Conservation (phyloP, 2,888 invertebrate species). For the Conchocele bisecta region DNA sequence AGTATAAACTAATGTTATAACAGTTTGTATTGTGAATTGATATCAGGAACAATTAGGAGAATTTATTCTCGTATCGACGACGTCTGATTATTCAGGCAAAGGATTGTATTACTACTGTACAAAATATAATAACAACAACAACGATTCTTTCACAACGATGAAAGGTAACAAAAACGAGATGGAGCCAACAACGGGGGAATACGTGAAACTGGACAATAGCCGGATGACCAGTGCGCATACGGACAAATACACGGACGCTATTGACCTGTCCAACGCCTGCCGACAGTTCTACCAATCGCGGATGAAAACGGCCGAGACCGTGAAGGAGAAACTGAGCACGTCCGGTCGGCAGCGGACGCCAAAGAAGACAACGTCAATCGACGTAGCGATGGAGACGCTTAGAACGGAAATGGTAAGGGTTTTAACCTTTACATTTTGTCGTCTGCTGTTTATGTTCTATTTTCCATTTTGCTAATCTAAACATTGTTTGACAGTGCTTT, state of each 20-base stretch:
- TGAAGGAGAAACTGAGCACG: conserved; percentile 49
- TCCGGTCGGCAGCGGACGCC: conserved; percentile 37
- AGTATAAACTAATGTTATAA: no score
- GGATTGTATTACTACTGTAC: no score
- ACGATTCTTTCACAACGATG: conserved; percentile 26
- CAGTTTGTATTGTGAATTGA: no score
- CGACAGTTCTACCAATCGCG: conserved; percentile 65
- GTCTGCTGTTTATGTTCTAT: no score
- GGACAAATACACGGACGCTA: conserved; percentile 65
- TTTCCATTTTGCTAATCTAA: no score
- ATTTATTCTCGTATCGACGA: no score
- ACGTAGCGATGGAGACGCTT: conserved; percentile 60
- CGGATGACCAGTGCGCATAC: not conserved
- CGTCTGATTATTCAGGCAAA: conserved; percentile 37
- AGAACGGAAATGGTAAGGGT: conserved; percentile 63
- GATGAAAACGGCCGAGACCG: conserved; percentile 55
- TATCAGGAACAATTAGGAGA: no score
- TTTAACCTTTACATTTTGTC: not conserved
- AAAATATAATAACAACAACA: no score
- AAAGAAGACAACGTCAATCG: conserved; percentile 53
- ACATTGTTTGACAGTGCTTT: no score
- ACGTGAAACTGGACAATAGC: conserved; percentile 46
- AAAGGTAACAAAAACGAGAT: conserved; percentile 35
- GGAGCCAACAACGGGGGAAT: conserved; percentile 7
- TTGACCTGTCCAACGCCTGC: conserved; percentile 70